Evolutionary conservation across 2,888 invertebrate species (phyloP), one percentile per base, ranked within the genome.

Genomic region (Empis stercorea): DNA sequence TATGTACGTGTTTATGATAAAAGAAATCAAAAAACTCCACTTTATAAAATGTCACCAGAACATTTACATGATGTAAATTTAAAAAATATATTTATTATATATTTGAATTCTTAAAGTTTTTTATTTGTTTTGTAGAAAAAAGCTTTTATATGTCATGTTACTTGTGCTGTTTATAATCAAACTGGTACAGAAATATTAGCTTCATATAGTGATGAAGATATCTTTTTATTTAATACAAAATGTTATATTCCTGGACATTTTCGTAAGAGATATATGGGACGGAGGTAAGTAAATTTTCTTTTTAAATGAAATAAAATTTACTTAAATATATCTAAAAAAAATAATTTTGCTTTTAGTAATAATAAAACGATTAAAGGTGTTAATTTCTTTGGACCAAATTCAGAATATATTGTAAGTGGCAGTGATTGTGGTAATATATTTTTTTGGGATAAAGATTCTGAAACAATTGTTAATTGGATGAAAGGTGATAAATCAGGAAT

Each of bases 171-270:
- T 3, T 96, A 89, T 71, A 95, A 88, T 70, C 81, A 88, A 71
- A 82, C 87, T 67, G 95, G 95, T 39, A 78, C 84, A 44, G 91
- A 94, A 73, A 81, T 96, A 45, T 72, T 96, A 11, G 93, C 87
- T n/a, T 87, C 91, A 0, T 95, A 94, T 66, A 93, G 88, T 66
- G 91, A 94, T 62, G 92, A 92, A 52, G 86, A 89, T 58, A 86
- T 96, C 55, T 95, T 89, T 69, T 72, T 94, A 34, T 95, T 92
- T 61, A 83, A 91, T 63, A 76, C 79, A 15, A 72, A 65, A 39
- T 64, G 64, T 3, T 75, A 76, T 53, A 65, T 67, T 46, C 46
- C 54, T 6, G 71, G 70, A 27, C 70, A 70, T 55, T 74, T 61
- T 55, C 62, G 68, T 52, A 75, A 73, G 68, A 74, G 63, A 46